A percentile compares a stretch with the other conserved stretches of the same genome.
phyloP scores from a whole-genome alignment of 2,888 invertebrate genomes.

The Macaria liturata region DNA sequence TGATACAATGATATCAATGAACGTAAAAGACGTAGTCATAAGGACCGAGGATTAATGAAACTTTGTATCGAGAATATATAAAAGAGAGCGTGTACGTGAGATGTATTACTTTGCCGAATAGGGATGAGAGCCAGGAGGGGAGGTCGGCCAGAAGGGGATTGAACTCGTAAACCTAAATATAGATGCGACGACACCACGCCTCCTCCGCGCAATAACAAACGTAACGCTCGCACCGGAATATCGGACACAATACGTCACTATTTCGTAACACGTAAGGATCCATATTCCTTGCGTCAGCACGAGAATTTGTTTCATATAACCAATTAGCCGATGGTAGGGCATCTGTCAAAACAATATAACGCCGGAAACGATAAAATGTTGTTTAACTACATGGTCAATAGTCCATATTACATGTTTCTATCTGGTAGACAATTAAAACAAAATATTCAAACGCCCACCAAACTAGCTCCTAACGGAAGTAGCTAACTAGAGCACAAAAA shows the following conservation, averaged over 20 bases:
- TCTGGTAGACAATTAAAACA: conserved; percentile 31
- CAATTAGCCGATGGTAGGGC: conserved; percentile 43
- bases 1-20: conserved; percentile 8
- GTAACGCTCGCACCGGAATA: conserved; percentile 34
- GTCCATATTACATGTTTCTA: conserved; percentile 34
- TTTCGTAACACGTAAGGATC: conserved; percentile 36
- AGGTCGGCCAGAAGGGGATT: conserved; percentile 58
- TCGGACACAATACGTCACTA: conserved; percentile 37
- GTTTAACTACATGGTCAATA: conserved; percentile 50
- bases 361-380: conserved; percentile 70
- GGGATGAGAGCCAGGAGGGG: conserved; percentile 42
- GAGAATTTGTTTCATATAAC: conserved; percentile 29
- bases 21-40: background rate
- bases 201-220: conserved; percentile 40
- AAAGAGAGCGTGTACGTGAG: conserved; percentile 33
- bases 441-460: conserved; percentile 8
- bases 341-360: conserved; percentile 72
- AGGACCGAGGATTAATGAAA: background rate
- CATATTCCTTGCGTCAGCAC: conserved; percentile 36
- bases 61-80: background rate
- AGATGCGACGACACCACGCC: conserved; percentile 64
- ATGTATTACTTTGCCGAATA: conserved; percentile 37
- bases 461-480: conserved; percentile 16
- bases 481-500: conserved; percentile 8
- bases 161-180: conserved; percentile 79